A percentile compares a stretch with the other conserved stretches of the same genome.
Conservation (phyloP, 1,140 invertebrate species). For the Ceratina australensis region DNA sequence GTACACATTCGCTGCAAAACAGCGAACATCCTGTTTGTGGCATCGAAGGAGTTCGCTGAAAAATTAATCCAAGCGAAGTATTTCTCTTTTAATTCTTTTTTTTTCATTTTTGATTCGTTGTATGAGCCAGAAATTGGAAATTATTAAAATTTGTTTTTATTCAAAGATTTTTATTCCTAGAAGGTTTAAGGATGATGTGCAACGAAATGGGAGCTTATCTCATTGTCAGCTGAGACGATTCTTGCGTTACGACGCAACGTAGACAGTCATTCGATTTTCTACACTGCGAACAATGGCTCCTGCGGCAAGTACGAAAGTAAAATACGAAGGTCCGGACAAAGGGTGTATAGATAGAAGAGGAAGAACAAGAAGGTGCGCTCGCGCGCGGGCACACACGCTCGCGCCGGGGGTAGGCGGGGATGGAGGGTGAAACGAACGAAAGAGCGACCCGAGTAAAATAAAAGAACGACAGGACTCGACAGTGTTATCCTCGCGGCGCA, state of each 20-base stretch:
- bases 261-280: constrained; percentile 43
- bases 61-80: too few relatives aligned
- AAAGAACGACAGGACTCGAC: constrained; percentile 21
- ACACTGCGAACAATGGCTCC: constrained; percentile 42
- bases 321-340: constrained; percentile 40
- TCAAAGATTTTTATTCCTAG: not conserved
- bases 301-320: constrained; percentile 27
- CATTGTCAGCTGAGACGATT: not conserved
- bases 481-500: constrained; percentile 50
- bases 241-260: not conserved
- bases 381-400: not conserved
- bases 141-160: too few relatives aligned
- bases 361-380: constrained; percentile 6
- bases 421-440: not conserved
- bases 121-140: too few relatives aligned
- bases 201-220: not conserved
- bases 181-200: not conserved
- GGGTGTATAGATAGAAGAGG: constrained; percentile 26
- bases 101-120: too few relatives aligned
- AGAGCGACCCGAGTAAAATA: constrained; percentile 14
- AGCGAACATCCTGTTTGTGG: too few relatives aligned
- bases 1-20: too few relatives aligned
- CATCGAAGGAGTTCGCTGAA: too few relatives aligned
- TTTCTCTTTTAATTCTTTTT: too few relatives aligned
- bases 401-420: not conserved